phyloP scores from a whole-genome alignment of 2,888 invertebrate species.

The Megamerina dolium region DNA sequence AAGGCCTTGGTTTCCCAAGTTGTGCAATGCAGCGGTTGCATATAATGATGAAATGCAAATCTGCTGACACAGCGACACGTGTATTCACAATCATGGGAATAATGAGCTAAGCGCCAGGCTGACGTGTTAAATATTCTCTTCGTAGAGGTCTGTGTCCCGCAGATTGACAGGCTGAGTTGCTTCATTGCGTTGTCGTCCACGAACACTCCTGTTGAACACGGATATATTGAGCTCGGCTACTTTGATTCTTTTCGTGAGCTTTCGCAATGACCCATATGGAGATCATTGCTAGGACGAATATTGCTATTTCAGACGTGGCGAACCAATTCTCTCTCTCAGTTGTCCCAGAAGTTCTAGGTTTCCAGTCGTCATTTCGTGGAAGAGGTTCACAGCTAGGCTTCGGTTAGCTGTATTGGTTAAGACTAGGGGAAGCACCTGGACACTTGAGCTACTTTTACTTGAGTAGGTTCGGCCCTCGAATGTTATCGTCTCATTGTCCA shows the following conservation, averaged over 20 bases:
- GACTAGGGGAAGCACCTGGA: constrained; percentile 1
- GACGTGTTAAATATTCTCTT: too few relatives aligned
- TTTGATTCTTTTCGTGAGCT: too few relatives aligned
- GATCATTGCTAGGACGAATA: background rate
- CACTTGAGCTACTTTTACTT: background rate
- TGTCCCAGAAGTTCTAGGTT: background rate
- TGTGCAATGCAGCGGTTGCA: too few relatives aligned
- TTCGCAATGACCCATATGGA: background rate
- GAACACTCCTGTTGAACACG: too few relatives aligned
- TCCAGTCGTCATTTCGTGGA: constrained; percentile 2
- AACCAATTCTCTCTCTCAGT: background rate
- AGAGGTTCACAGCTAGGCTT: background rate
- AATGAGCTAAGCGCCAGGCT: too few relatives aligned
- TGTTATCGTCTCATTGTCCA: constrained; percentile 4
- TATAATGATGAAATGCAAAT: too few relatives aligned
- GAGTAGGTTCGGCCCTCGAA: background rate
- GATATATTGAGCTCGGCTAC: too few relatives aligned
- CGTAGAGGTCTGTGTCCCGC: background rate
- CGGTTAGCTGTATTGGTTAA: background rate
- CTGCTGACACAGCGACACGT: too few relatives aligned
- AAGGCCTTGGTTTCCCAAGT: too few relatives aligned
- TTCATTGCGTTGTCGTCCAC: too few relatives aligned
- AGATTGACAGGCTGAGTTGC: too few relatives aligned
- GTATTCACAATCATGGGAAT: too few relatives aligned
- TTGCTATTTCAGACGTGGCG: background rate